These are phyloP conservation scores for Ornithorhynchus anatinus DNA, from an alignment of 2,113 vertebrate species.

Conservation along the genomic window DNA sequence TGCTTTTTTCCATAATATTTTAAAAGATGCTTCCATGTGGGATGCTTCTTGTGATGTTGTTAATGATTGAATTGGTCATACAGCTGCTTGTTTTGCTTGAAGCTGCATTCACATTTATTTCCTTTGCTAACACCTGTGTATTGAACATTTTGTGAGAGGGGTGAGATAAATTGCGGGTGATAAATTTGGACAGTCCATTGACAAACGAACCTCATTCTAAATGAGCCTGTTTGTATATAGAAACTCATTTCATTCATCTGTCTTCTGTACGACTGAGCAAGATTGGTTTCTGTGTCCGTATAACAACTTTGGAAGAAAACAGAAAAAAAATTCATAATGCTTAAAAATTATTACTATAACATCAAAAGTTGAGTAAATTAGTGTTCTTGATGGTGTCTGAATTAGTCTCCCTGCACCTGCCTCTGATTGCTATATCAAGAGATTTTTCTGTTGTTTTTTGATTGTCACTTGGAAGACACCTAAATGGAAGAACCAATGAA, in stretches of 20 bases:
- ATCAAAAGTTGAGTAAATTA: conserved; percentile 27
- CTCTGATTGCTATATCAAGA: neutral
- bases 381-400: conserved; percentile 25
- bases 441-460: conserved; percentile 21
- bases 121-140: conserved; percentile 39
- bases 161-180: conserved; percentile 21
- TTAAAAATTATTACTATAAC: neutral
- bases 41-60: conserved; percentile 12
- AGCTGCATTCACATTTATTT: conserved; percentile 25
- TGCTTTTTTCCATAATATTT: conserved; percentile 15
- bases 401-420: conserved; percentile 8
- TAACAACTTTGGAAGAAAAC: conserved; percentile 1
- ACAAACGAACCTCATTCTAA: neutral
- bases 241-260: neutral
- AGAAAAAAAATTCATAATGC: neutral
- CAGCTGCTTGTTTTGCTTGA: conserved; percentile 18
- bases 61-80: neutral
- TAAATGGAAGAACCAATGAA: conserved; percentile 33
- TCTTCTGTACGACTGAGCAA: conserved; percentile 14
- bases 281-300: neutral
- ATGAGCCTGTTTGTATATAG: conserved; percentile 8
- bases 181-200: neutral
- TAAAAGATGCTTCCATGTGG: conserved; percentile 29
- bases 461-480: conserved; percentile 45
- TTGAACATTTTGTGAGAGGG: neutral